Conservation (phyloP, 2,113 vertebrate species). For the Urocolius indicus region DNA sequence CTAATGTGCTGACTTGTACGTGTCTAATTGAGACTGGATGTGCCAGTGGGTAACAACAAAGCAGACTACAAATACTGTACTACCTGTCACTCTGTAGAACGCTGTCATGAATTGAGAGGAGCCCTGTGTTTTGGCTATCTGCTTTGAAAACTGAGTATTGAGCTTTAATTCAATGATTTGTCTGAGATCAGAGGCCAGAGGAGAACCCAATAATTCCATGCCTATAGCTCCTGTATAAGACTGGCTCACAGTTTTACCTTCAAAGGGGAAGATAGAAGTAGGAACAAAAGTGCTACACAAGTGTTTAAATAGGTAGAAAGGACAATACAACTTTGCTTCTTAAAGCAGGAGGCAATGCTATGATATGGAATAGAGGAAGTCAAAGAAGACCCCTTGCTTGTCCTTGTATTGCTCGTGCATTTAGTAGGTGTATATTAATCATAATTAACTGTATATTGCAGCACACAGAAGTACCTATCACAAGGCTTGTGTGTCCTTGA, state of each 20-base stretch:
- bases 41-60: slow-evolving; percentile 40
- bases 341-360: background rate
- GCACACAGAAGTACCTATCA: background rate
- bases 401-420: background rate
- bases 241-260: background rate
- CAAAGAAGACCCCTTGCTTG: background rate
- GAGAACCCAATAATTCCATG: background rate
- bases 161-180: background rate
- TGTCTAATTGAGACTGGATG: slow-evolving; percentile 54
- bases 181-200: background rate
- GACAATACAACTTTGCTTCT: background rate
- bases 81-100: background rate
- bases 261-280: background rate
- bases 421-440: slow-evolving; percentile 1
- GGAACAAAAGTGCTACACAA: background rate
- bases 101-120: background rate
- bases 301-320: background rate
- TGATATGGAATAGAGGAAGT: background rate
- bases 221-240: background rate
- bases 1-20: slow-evolving; percentile 48
- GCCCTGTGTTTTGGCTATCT: background rate
- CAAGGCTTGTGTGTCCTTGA: slow-evolving; percentile 10
- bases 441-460: background rate
- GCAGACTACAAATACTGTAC: slow-evolving; percentile 14
- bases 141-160: background rate